Conservation (phyloP, 2,888 invertebrate genomes). For the Xanthorhoe designata region DNA sequence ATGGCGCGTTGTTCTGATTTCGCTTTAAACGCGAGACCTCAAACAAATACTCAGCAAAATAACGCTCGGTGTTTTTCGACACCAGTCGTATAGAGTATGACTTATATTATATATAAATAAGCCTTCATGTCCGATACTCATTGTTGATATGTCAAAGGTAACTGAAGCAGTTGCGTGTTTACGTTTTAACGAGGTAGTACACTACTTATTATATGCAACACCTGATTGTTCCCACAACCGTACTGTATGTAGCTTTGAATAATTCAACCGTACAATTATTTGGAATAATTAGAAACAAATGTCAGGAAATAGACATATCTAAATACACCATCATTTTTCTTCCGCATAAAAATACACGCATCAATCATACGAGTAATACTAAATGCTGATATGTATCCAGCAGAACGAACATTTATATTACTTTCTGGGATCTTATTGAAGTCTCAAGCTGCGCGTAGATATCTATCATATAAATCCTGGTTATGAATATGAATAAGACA, state of each 20-base stretch:
- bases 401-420: conserved; percentile 21
- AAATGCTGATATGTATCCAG: conserved; percentile 16
- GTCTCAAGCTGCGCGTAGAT: conserved; percentile 15
- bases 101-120: neutral
- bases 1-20: too few relatives aligned
- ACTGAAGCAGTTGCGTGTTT: conserved; percentile 44
- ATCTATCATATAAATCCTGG: conserved; percentile 15
- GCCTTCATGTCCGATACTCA: neutral
- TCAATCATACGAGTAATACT: conserved; percentile 21
- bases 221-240: conserved; percentile 48
- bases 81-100: neutral
- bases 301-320: neutral
- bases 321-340: conserved; percentile 17
- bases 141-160: conserved; percentile 19
- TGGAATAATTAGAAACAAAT: conserved; percentile 11
- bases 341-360: conserved; percentile 14
- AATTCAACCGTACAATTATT: conserved; percentile 16
- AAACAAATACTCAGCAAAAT: too few relatives aligned
- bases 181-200: conserved; percentile 38
- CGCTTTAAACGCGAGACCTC: too few relatives aligned
- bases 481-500: conserved; percentile 11
- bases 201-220: conserved; percentile 37
- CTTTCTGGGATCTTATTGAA: conserved; percentile 18
- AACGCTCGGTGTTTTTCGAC: too few relatives aligned
- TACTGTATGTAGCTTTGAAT: conserved; percentile 24